Conservation (phyloP, 2,797 vertebrate genomes). For the Lepidocolaptes lacrymiger region DNA sequence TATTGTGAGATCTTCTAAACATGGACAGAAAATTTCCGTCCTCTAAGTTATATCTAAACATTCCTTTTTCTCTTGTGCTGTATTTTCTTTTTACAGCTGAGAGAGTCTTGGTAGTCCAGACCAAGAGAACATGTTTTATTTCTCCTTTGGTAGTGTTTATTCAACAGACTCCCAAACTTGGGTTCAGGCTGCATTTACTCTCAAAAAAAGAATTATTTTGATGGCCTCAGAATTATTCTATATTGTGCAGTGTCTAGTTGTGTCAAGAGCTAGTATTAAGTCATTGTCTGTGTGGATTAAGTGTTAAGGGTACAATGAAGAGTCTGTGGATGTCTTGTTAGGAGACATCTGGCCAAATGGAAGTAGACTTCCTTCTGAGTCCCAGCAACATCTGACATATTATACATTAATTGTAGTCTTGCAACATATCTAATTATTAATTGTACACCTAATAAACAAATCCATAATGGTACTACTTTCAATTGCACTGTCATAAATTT, state of each 20-base stretch:
- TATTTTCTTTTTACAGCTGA: constrained; percentile 71
- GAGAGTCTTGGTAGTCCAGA: constrained; percentile 42
- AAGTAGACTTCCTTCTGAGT: constrained; percentile 8
- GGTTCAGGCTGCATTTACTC: constrained; percentile 35
- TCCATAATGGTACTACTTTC: not conserved
- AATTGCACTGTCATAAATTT: not conserved
- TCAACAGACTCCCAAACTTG: constrained; percentile 29
- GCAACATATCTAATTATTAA: not conserved
- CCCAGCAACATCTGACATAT: not conserved
- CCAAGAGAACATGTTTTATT: constrained; percentile 70
- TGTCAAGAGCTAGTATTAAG: constrained; percentile 52
- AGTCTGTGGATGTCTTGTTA: constrained; percentile 9
- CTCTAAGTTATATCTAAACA: constrained; percentile 51
- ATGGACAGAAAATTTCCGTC: constrained; percentile 54
- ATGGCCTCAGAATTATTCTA: not conserved
- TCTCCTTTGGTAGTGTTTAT: constrained; percentile 58
- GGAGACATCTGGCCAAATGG: constrained; percentile 22
- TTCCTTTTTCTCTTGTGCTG: constrained; percentile 48
- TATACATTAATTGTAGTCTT: not conserved
- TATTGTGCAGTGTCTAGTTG: not conserved
- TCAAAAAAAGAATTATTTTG: constrained; percentile 48
- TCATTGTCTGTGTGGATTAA: constrained; percentile 48
- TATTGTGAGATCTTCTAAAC: constrained; percentile 66
- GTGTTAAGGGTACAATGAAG: constrained; percentile 19
- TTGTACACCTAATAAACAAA: not conserved